Conservation (phyloP, 2,797 vertebrate species). For the Sebastes oblongus region DNA sequence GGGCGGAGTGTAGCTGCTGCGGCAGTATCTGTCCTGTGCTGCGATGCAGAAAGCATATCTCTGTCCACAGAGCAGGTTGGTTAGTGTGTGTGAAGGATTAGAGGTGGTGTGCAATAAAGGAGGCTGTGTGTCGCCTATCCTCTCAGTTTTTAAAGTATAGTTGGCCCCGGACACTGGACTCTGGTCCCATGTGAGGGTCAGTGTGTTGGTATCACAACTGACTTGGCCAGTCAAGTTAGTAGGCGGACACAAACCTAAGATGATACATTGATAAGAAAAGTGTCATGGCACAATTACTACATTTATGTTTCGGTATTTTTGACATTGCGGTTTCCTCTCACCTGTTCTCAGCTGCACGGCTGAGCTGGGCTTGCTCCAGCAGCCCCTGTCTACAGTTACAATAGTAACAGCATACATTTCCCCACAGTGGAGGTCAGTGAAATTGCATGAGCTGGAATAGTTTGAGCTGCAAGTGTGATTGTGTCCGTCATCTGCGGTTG, state of each 20-base stretch:
- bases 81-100: constrained; percentile 32
- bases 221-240: constrained; percentile 56
- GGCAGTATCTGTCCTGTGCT: constrained; percentile 54
- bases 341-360: constrained; percentile 60
- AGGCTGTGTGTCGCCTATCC: not conserved
- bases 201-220: constrained; percentile 49
- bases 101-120: constrained; percentile 17
- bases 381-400: constrained; percentile 64
- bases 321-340: constrained; percentile 24
- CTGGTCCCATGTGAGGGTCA: constrained; percentile 69
- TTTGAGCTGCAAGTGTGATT: constrained; percentile 67
- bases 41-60: constrained; percentile 65
- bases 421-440: constrained; percentile 73
- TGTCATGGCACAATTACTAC: not conserved
- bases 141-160: constrained; percentile 54
- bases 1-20: constrained; percentile 52
- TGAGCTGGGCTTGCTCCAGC: constrained; percentile 59
- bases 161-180: constrained; percentile 32
- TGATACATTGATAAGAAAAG: not conserved
- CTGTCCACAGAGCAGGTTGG: constrained; percentile 61
- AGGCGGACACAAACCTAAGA: constrained; percentile 68
- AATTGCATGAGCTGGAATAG: constrained; percentile 61
- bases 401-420: constrained; percentile 66
- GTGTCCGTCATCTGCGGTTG: constrained; percentile 58
- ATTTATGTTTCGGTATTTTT: not conserved